These are phyloP conservation scores for Matsumurasca onukii DNA, from an alignment of 1,140 invertebrate species.

Conservation along the genomic window DNA sequence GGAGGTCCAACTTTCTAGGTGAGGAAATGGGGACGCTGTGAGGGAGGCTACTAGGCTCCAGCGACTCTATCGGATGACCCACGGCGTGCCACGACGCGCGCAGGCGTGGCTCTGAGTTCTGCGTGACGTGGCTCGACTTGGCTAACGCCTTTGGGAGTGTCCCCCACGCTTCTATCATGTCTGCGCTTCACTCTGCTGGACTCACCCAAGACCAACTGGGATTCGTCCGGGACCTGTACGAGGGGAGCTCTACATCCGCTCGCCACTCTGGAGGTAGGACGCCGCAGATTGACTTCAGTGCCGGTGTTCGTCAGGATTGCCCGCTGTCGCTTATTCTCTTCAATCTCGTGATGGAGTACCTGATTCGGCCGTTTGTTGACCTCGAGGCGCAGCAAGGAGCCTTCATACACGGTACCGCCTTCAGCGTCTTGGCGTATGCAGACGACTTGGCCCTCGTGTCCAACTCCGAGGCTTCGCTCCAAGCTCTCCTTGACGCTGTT, in stretches of 20 bases:
- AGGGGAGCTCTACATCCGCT: neutral
- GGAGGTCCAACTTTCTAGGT: too few species aligned
- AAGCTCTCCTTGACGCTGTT: neutral
- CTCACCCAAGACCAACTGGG: slow-evolving; percentile 23
- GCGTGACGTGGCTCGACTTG: slow-evolving; percentile 45
- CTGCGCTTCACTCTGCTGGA: slow-evolving; percentile 29
- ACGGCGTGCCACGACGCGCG: slow-evolving; percentile 38
- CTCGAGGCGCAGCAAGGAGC: neutral
- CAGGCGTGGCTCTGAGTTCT: slow-evolving; percentile 30
- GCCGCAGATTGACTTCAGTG: slow-evolving; percentile 40
- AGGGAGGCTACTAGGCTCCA: too few species aligned
- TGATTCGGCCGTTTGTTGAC: neutral
- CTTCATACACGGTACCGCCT: neutral
- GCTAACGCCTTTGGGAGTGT: slow-evolving; percentile 45
- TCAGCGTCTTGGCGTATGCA: slow-evolving; percentile 1
- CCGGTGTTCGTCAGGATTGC: slow-evolving; percentile 49
- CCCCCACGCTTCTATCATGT: slow-evolving; percentile 42
- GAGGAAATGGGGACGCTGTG: too few species aligned
- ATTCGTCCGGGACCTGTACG: slow-evolving; percentile 37
- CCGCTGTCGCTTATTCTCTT: slow-evolving; percentile 33
- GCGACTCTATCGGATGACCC: too few species aligned
- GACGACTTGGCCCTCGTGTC: neutral
- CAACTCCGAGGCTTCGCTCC: neutral
- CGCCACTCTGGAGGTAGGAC: slow-evolving; percentile 33
- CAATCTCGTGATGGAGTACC: slow-evolving; percentile 5